These are phyloP conservation scores for Drosophila miranda DNA, from an alignment of 1,140 invertebrate genomes.

Conservation along the genomic window DNA sequence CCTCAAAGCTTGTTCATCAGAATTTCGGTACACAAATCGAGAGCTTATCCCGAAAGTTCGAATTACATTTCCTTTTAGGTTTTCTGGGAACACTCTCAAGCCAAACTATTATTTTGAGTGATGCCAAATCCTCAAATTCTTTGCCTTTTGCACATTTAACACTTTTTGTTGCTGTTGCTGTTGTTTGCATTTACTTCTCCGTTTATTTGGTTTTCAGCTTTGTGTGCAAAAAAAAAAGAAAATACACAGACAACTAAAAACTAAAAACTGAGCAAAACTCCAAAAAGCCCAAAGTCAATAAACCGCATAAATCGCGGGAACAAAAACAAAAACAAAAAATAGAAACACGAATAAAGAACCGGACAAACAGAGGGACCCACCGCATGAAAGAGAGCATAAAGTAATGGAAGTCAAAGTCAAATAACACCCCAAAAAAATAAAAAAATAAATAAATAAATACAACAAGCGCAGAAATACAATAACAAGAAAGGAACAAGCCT, in stretches of 20 bases:
- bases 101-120: no score
- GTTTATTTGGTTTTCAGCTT: slow-evolving; percentile 61
- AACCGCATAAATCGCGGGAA: slow-evolving; percentile 50
- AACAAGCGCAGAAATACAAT: no score
- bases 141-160: slow-evolving; percentile 31
- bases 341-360: slow-evolving; percentile 21
- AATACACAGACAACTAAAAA: background rate
- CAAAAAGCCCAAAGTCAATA: slow-evolving; percentile 66
- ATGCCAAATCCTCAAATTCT: background rate
- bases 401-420: slow-evolving; percentile 16
- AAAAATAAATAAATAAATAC: no score
- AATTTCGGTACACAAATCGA: no score
- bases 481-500: no score
- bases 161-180: slow-evolving; percentile 36
- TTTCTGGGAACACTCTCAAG: no score
- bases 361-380: slow-evolving; percentile 31
- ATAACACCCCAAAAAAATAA: background rate
- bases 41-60: no score
- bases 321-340: slow-evolving; percentile 29
- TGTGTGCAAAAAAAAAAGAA: slow-evolving; percentile 67
- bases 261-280: slow-evolving; percentile 26
- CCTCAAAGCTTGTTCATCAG: no score
- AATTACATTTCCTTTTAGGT: no score
- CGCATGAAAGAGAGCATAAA: slow-evolving; percentile 35
- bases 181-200: slow-evolving; percentile 68